These are phyloP conservation scores for Papilio helenus DNA, from an alignment of 1,140 invertebrate species.

Conservation along the genomic window DNA sequence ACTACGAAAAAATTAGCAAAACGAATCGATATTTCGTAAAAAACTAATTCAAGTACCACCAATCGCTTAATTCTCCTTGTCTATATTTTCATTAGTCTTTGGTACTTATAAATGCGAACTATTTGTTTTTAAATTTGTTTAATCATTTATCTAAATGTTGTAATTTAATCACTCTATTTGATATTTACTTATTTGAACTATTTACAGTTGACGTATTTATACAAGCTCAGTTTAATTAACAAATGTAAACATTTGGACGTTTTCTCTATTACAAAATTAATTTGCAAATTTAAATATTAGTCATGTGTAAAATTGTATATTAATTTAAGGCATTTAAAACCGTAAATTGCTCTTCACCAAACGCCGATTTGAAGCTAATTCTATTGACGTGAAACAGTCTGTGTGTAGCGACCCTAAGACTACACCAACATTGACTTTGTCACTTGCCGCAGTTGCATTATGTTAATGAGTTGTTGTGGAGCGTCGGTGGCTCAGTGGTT, in stretches of 20 bases:
- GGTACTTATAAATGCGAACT: neutral
- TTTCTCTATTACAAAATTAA: neutral
- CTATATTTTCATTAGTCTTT: neutral
- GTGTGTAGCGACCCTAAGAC: too few relatives aligned
- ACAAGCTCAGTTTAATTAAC: slow-evolving; percentile 2
- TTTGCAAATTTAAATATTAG: neutral
- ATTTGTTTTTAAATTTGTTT: neutral
- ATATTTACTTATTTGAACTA: neutral
- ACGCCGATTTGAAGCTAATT: too few relatives aligned
- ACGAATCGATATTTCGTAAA: neutral
- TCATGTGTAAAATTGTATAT: neutral
- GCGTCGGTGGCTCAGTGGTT: too few relatives aligned
- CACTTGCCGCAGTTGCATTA: neutral
- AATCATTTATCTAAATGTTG: neutral
- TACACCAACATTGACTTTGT: neutral
- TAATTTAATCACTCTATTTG: slow-evolving; percentile 1
- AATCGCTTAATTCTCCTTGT: neutral
- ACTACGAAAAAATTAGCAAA: neutral
- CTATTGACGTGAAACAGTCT: neutral
- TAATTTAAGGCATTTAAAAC: neutral
- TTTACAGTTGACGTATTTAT: neutral
- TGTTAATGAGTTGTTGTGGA: too few relatives aligned
- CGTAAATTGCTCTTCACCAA: too few relatives aligned
- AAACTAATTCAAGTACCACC: neutral
- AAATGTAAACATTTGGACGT: neutral